Evolutionary conservation across 2,888 invertebrate genomes (phyloP).

Genomic region (Athalia cordata): DNA sequence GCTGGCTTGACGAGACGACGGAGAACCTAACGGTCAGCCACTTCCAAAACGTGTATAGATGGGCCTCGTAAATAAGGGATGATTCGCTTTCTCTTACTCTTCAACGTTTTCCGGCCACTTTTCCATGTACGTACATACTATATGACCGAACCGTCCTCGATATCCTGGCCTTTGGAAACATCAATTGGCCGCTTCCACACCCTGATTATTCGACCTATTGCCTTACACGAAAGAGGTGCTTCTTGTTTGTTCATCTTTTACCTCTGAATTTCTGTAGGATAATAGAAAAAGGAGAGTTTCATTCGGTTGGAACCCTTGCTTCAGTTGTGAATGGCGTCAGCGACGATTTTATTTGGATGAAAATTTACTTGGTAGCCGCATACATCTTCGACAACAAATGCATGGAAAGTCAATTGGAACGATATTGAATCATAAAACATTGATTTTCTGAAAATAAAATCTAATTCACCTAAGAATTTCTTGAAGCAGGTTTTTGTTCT

Average conservation of each 20-base stretch:
- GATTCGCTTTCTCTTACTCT: constrained; percentile 27
- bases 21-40: constrained; percentile 30
- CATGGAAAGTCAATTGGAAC: constrained; percentile 11
- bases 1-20: constrained; percentile 28
- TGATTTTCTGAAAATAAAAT: constrained; percentile 20
- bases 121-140: not conserved
- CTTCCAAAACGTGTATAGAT: constrained; percentile 24
- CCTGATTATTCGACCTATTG: constrained; percentile 30
- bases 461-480: not conserved
- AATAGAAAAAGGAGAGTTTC: constrained; percentile 11
- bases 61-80: constrained; percentile 41
- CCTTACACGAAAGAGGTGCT: constrained; percentile 18
- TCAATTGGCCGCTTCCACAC: constrained; percentile 22
- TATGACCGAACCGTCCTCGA: not conserved
- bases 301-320: not conserved
- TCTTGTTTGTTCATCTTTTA: constrained; percentile 5
- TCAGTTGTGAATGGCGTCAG: not conserved
- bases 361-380: constrained; percentile 15
- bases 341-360: not conserved
- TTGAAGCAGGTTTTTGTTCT: not conserved
- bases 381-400: constrained; percentile 14
- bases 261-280: constrained; percentile 14
- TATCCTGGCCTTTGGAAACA: constrained; percentile 13
- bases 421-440: constrained; percentile 21
- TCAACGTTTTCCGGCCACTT: constrained; percentile 2